Percentiles rank a stretch among this genome's conserved stretches.
Conservation (phyloP, 2,113 vertebrate species). For the Lagopus muta region DNA sequence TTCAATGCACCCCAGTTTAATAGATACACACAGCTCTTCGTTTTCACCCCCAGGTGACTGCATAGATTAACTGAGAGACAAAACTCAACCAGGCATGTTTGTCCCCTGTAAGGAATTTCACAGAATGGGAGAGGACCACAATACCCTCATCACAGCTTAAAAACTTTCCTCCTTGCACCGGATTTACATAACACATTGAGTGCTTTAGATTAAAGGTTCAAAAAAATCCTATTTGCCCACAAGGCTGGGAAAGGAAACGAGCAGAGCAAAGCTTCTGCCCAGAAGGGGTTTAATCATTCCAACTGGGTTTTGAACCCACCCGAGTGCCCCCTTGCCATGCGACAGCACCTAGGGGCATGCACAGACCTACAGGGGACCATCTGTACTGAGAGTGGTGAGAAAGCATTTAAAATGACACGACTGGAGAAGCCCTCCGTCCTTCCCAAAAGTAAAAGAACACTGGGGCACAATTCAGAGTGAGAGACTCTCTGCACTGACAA, state of each 20-base stretch:
- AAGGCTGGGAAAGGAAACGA: not conserved
- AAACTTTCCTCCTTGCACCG: not conserved
- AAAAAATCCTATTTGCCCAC: not conserved
- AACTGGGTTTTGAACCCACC: not conserved
- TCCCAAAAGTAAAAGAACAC: not conserved
- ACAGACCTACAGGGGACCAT: not conserved
- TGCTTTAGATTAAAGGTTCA: not conserved
- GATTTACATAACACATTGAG: constrained; percentile 48
- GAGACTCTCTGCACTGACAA: not conserved
- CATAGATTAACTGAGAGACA: constrained; percentile 58
- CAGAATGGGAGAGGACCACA: constrained; percentile 10
- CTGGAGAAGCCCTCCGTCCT: not conserved
- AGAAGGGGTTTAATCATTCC: not conserved
- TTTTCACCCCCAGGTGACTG: constrained; percentile 59
- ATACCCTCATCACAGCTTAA: constrained; percentile 13
- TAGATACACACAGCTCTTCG: constrained; percentile 20
- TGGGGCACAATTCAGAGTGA: fast-evolving
- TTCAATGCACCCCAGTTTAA: constrained; percentile 35
- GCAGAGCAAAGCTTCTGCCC: not conserved
- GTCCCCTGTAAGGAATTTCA: constrained; percentile 63
- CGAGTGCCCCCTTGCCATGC: not conserved
- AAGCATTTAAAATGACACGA: not conserved
- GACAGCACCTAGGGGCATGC: not conserved
- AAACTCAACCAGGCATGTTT: constrained; percentile 62
- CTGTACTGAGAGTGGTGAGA: not conserved